Evolutionary conservation across 2,797 vertebrate species (phyloP), one percentile per base, ranked within the genome.

Genomic region (Lagodon rhomboides): DNA sequence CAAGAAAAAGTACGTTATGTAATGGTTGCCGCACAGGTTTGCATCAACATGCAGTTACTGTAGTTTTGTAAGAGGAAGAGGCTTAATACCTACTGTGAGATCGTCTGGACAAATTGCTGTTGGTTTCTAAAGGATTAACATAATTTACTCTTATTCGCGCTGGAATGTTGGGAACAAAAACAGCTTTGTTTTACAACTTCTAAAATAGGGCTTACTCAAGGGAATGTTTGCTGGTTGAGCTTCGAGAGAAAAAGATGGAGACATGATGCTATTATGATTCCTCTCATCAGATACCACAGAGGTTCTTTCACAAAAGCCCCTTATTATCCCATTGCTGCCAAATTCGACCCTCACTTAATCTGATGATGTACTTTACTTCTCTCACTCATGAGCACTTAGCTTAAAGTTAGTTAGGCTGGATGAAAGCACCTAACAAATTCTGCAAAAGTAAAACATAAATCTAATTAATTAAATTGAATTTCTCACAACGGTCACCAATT

Each of bases 61-160:
- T 22, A 53, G 66, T 64, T 64, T 41, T 1, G 11, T 70, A 54
- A 79, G 17, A 51, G 3, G 27, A 63, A 30, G 27, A 6, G 30
- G 64, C 27, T 84, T 82, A 76, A 80, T 80, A 76, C 82, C 85
- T 79, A 74, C 76, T 82, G 84, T 50, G 82, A 84, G 38, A 58
- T 63, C n/a, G 61, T 77, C 73, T 66, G 67, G 46, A 46, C 34
- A 72, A 71, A 43, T 43, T 63, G 53, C 61, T 58, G 53, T 56
- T 68, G 44, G 53, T 66, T 85, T 81, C 3, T 65, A 12, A n/a
- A 58, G 71, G 72, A 82, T 85, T 77, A 77, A 61, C 44, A 83
- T 77, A 5, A 51, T 75, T 65, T 75, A 65, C 25, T 75, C 41
- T 55, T 5, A 1, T 69, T 80, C 34, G 51, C 58, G 72, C 23